A percentile compares a stretch with the other conserved stretches of the same genome.
Conservation (phyloP, 2,797 vertebrate species). For the Heteromormyrus szaboi region DNA sequence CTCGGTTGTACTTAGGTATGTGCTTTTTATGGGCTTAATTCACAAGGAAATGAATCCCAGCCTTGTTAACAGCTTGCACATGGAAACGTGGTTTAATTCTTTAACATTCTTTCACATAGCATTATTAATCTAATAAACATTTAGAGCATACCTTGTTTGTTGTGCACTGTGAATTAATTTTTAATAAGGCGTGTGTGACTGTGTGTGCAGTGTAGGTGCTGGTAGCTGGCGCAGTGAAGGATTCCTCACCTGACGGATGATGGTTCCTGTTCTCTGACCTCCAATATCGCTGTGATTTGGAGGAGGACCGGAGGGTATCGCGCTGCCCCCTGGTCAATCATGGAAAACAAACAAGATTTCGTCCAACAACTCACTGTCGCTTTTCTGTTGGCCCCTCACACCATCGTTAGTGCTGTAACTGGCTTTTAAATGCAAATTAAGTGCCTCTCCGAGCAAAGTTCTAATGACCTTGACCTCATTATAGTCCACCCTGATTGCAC, state of each 20-base stretch:
- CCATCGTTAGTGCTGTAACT: conserved; percentile 26
- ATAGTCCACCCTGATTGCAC: not conserved
- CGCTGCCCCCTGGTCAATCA: conserved; percentile 10
- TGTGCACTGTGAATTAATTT: not conserved
- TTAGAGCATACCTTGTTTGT: not conserved
- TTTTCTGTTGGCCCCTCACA: not conserved
- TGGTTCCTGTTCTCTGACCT: conserved; percentile 19
- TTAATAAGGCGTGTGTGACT: not conserved
- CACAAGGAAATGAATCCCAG: not conserved
- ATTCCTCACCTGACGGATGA: not conserved
- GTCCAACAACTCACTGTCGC: not conserved
- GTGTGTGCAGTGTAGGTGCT: conserved; percentile 36
- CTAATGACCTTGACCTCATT: not conserved
- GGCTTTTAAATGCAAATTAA: conserved; percentile 29
- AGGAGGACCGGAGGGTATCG: not conserved
- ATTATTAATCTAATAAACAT: not conserved
- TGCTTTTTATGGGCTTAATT: not conserved
- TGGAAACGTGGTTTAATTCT: not conserved
- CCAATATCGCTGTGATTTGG: not conserved
- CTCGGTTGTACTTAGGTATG: not conserved
- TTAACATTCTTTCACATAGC: not conserved
- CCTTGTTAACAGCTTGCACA: not conserved
- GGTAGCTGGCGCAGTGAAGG: conserved; percentile 35
- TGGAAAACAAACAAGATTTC: not conserved
- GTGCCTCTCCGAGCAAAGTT: conserved; percentile 8